Base-by-base conservation (phyloP, 1,140 invertebrate genomes). In the Drosophila virilis region DNA sequence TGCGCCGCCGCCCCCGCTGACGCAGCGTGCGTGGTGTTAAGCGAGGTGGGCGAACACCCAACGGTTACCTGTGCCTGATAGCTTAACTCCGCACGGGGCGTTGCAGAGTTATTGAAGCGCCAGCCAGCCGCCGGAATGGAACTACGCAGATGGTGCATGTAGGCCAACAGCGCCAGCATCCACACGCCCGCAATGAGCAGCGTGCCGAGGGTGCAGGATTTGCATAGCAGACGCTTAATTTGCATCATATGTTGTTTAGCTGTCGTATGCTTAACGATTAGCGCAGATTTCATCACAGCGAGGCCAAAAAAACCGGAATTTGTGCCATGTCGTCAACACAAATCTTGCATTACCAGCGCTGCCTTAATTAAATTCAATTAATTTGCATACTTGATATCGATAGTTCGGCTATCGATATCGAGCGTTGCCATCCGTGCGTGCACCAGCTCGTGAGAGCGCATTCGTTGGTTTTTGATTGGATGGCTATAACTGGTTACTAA, bases 201-300 rank as follows among this genome's bases (percentile, higher is more conserved):
- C 7, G 77, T 58, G 61, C 85, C 67, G 51, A 78, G 22, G 43
- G 80, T 74, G 71, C 84, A 89, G 65, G 85, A 84, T 71, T 90
- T 90, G 77, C 84, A 89, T 28, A 89, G 64, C 9, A 90, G 70
- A 1, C 84, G 78, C 68, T 89, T 89, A 10, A 89, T 80, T 84
- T 89, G 84, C 85, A 90, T 89, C 80, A 90, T 89, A 48, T 52
- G 58, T 65, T 13, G 58, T 68, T 72, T 77, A 46, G 61, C 55
- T 74, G 60, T 50, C 67, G 64, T 22, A 32, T 38, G 46, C 32
- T 70, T 13, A 1, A 28, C 10, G 40, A 37, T 40, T 22, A 35
- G 7, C 2, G 12, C 7, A 38, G 45, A 67, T 77, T 76, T 84
- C 67, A 72, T 61, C 70, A 89, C 73, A 78, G 60, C 82, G 75